These are phyloP conservation scores for Drosophila albomicans DNA, from an alignment of 1,140 invertebrate genomes.

Conservation along the genomic window DNA sequence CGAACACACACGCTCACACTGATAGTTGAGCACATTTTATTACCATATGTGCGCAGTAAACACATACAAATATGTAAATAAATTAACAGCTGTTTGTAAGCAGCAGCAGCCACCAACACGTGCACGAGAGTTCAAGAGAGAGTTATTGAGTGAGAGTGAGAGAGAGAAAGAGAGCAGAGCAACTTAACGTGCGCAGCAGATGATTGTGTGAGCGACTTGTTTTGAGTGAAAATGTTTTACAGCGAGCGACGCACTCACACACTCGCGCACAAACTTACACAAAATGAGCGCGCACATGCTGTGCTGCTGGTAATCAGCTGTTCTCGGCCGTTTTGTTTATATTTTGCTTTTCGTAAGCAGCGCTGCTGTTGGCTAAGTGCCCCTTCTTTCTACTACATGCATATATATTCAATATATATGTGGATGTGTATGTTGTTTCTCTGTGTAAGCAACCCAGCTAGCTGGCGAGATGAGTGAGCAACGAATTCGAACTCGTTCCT, in stretches of 20 bases:
- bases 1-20: slow-evolving; percentile 9
- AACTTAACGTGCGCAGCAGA: slow-evolving; percentile 50
- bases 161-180: slow-evolving; percentile 21
- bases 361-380: slow-evolving; percentile 46
- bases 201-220: slow-evolving; percentile 46
- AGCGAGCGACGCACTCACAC: slow-evolving; percentile 26
- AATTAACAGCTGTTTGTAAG: slow-evolving; percentile 76
- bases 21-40: slow-evolving; percentile 51
- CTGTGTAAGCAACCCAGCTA: background rate
- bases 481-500: slow-evolving; percentile 44
- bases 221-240: slow-evolving; percentile 66
- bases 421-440: no score
- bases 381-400: slow-evolving; percentile 60
- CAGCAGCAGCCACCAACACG: slow-evolving; percentile 71
- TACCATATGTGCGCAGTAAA: slow-evolving; percentile 66
- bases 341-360: slow-evolving; percentile 78
- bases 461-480: slow-evolving; percentile 18
- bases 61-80: slow-evolving; percentile 73
- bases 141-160: slow-evolving; percentile 7
- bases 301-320: slow-evolving; percentile 69
- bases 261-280: slow-evolving; percentile 46
- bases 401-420: slow-evolving; percentile 6
- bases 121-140: slow-evolving; percentile 49
- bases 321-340: slow-evolving; percentile 79
- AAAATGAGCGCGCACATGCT: slow-evolving; percentile 64